A percentile compares a stretch with the other conserved stretches of the same genome.
phyloP scores from a whole-genome alignment of 2,113 vertebrate species.

The Coregonus clupeaformis region DNA sequence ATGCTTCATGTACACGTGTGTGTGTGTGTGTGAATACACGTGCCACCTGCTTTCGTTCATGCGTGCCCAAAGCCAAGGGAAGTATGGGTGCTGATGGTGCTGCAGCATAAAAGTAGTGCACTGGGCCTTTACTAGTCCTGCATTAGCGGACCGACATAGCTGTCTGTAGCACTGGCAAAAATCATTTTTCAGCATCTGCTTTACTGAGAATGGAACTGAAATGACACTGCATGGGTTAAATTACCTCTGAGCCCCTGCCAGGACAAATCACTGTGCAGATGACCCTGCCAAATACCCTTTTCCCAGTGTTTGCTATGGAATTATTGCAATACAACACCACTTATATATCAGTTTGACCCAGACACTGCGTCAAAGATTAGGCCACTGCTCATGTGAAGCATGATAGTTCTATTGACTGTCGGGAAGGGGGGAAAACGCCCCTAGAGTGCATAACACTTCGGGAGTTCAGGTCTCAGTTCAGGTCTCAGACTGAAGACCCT shows the following conservation, averaged over 20 bases:
- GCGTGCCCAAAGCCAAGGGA: no score
- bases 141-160: no score
- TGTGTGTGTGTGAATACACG: background rate
- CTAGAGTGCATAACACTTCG: no score
- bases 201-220: background rate
- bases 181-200: no score
- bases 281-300: background rate
- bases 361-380: background rate
- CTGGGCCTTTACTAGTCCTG: no score
- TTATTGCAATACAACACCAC: conserved; percentile 17
- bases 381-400: background rate
- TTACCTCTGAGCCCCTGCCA: background rate
- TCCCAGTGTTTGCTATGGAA: background rate
- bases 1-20: conserved; percentile 1
- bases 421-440: no score
- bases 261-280: background rate
- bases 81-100: no score
- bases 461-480: no score
- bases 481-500: background rate
- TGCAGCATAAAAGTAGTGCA: no score
- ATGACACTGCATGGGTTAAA: background rate
- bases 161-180: no score
- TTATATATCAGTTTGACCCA: background rate
- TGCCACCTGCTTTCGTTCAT: no score
- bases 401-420: background rate